Conservation (phyloP, 2,797 vertebrate species). For the Amblyopsis hoosieri region DNA sequence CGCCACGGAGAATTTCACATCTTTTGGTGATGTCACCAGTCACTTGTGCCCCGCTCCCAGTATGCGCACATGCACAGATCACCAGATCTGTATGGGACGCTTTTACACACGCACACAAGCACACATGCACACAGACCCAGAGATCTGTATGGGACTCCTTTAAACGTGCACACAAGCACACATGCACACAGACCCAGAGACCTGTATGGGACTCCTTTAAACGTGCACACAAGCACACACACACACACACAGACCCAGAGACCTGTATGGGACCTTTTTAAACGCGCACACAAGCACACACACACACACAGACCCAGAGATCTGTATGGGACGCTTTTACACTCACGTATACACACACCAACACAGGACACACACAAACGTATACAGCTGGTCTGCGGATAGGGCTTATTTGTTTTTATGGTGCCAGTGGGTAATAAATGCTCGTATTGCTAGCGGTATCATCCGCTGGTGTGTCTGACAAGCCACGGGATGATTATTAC, state of each 20-base stretch:
- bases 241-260: neutral
- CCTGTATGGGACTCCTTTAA: neutral
- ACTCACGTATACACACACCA: neutral
- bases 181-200: neutral
- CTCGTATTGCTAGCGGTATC: conserved; percentile 42
- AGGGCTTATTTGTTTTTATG: conserved; percentile 60
- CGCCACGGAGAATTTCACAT: conserved; percentile 26
- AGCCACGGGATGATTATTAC: conserved; percentile 52
- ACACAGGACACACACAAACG: conserved; percentile 4
- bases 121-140: neutral
- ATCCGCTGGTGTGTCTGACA: conserved; percentile 41
- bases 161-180: neutral
- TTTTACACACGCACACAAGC: neutral
- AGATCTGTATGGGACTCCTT: neutral
- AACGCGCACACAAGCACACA: conserved; percentile 1
- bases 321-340: neutral
- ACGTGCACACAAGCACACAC: neutral
- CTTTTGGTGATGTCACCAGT: conserved; percentile 43
- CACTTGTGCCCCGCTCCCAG: conserved; percentile 19
- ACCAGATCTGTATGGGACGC: neutral
- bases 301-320: neutral
- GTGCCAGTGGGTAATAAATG: conserved; percentile 47
- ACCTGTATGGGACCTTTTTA: neutral
- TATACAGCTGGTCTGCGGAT: conserved; percentile 20
- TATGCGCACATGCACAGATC: neutral